Evolutionary conservation across 2,888 invertebrate genomes (phyloP), one percentile per base, ranked within the genome.

Genomic region (Gisinianus flammeolus): DNA sequence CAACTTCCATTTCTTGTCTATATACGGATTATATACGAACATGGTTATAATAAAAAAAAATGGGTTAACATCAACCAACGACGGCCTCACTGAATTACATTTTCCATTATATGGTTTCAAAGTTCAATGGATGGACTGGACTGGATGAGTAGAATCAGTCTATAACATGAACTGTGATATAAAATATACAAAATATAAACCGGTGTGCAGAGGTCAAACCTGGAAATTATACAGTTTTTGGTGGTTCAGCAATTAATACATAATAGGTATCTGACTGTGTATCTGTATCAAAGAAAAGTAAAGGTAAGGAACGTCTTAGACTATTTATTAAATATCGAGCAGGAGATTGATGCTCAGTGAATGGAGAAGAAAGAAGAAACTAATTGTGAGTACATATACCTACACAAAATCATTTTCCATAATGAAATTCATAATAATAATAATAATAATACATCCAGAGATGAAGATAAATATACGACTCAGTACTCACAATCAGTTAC

Each of bases 361-460:
- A 44, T 58, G 58, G 56, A 56, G 8, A 56, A 56, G 22, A 44
- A 44, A 4, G n/a, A n/a, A n/a, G n/a, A n/a, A n/a, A n/a, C n/a
- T n/a, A n/a, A n/a, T n/a, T n/a, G 8, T 44, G 44, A 44, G 44
- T 16, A 44, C 44, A 44, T 16, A 44, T 16, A 44, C 44, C 6
- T n/a, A n/a, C 6, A 44, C 44, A 44, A 10, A 26, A 64, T 64
- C 62, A 64, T 64, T 64, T 24, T 64, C 24, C 26, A 26, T 64
- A 64, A 64, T 64, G 62, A 64, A 64, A 64, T 64, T 64, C 62
- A 64, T 24, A 64, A 24, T 64, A 5, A 26, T 58, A 44, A 44
- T 44, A 16, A 44, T 16, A 44, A 44, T 44, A 44, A 44, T 44
- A 44, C 19, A 44, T 6, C 2, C 19, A 44, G 44, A 16, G 19